Evolutionary conservation across 1,140 invertebrate genomes (phyloP).

Genomic region (Eueides isabella): DNA sequence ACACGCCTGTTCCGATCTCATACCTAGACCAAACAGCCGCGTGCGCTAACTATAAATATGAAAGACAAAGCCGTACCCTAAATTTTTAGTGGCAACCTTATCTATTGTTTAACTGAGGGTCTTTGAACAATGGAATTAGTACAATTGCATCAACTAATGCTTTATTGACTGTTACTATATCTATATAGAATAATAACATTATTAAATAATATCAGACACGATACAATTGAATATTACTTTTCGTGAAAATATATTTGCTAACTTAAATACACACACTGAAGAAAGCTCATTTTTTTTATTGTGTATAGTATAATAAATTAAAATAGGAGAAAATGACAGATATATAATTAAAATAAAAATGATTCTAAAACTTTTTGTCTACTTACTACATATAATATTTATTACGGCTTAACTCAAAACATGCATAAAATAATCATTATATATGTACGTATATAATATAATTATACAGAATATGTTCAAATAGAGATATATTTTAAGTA

Average conservation of each 20-base stretch:
- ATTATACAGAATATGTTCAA: conserved; percentile 6
- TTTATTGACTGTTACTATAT: conserved; percentile 4
- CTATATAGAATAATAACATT: not conserved
- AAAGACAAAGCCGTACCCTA: conserved; percentile 38
- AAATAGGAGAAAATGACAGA: not conserved
- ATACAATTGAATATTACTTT: not conserved
- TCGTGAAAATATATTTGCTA: not conserved
- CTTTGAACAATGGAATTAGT: conserved; percentile 38
- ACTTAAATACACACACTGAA: not conserved
- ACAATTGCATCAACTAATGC: conserved; percentile 4
- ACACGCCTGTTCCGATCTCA: conserved; percentile 68
- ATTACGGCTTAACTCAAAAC: not conserved
- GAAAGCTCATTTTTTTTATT: not conserved
- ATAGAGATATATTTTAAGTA: not conserved
- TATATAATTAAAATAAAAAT: not conserved
- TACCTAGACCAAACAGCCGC: conserved; percentile 77
- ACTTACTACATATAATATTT: not conserved
- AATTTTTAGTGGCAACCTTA: conserved; percentile 43
- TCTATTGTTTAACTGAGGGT: conserved; percentile 44
- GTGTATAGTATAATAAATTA: not conserved
- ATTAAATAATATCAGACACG: not conserved
- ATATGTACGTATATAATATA: not conserved
- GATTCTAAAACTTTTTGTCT: too few relatives aligned
- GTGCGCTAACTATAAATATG: conserved; percentile 65
- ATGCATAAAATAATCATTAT: not conserved